Percentiles rank a stretch among this genome's conserved stretches.
These are phyloP conservation scores for Athrips mouffetella DNA, from an alignment of 2,888 invertebrate species.

Conservation along the genomic window DNA sequence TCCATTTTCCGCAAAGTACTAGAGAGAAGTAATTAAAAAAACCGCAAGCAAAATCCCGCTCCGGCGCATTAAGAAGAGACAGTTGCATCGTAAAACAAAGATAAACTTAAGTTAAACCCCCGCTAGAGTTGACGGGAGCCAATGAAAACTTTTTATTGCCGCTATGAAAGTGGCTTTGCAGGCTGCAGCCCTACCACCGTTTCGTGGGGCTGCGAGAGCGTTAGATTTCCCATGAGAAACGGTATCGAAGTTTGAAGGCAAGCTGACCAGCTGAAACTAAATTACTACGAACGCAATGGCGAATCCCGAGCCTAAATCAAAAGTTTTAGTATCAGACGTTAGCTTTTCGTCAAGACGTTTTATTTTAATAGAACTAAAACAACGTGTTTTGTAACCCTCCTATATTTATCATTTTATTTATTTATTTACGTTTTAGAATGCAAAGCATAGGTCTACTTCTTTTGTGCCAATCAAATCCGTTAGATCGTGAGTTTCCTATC, in stretches of 20 bases:
- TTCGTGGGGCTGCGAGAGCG: not conserved
- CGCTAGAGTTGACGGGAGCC: slow-evolving; percentile 40
- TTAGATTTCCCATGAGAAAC: not conserved
- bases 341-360: too few relatives aligned
- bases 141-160: slow-evolving; percentile 68
- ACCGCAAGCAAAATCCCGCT: slow-evolving; percentile 5
- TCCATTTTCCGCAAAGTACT: not conserved
- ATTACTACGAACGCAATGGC: too few relatives aligned
- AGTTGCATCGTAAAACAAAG: slow-evolving; percentile 52
- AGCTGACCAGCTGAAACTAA: too few relatives aligned
- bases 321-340: too few relatives aligned
- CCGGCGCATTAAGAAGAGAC: slow-evolving; percentile 28
- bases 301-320: too few relatives aligned
- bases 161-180: slow-evolving; percentile 52
- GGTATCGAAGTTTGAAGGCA: not conserved
- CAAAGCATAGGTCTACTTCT: too few relatives aligned
- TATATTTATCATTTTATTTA: too few relatives aligned
- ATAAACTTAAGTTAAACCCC: slow-evolving; percentile 46
- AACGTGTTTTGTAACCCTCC: too few relatives aligned
- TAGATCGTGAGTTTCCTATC: too few relatives aligned
- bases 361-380: too few relatives aligned
- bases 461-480: too few relatives aligned
- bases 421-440: too few relatives aligned
- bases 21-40: slow-evolving; percentile 8
- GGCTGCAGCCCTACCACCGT: slow-evolving; percentile 38